Evolutionary conservation across 2,888 invertebrate genomes (phyloP), one percentile per base, ranked within the genome.

Genomic region (Mythimna albipuncta): DNA sequence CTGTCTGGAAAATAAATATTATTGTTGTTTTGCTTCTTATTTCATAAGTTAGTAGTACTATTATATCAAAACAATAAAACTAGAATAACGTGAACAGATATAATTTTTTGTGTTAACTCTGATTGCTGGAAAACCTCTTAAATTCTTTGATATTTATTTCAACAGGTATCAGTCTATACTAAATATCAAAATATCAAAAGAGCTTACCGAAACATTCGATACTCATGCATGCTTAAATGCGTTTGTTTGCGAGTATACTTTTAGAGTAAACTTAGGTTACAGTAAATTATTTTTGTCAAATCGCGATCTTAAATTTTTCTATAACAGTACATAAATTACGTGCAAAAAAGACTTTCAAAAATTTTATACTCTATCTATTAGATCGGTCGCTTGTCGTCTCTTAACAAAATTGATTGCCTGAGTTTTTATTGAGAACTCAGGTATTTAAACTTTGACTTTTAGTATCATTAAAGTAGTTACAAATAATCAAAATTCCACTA

Each of bases 1-100:
- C 50, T 87, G 78, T 81, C 82, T 79, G 83, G 69, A 75, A 82
- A 85, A 88, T 85, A 88, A 86, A 88, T 83, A 82, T 84, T 71
- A 50, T 68, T 84, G 61, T 85, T 81, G 69, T 83, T 81, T 78
- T 72, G 63, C 68, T 69, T 64, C 54, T 65, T 47, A 64, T 69
- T 75, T 79, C 63, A 67, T 77, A 72, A 77, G 72, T 70, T 82
- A 32, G 32, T 32, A 70, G 32, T 32, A 70, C 82, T 81, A 74
- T 67, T 74, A 58, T 72, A 59, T 61, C 32, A 26, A 11, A 59
- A 47, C 13, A 54, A 32, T 57, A 6, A n/a, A 52, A 52, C 9
- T n/a, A 19, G 9, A 58, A 58, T 58, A 32, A 32, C 4, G 35
- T 35, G 26, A 57, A 32, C 16, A 16, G 13, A 3, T 21, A 21